Evolutionary conservation across 53 echinoderm and acorn worm genomes (phyloP), one percentile per base, ranked within the genome.

Genomic region (Echinometra lucunter): DNA sequence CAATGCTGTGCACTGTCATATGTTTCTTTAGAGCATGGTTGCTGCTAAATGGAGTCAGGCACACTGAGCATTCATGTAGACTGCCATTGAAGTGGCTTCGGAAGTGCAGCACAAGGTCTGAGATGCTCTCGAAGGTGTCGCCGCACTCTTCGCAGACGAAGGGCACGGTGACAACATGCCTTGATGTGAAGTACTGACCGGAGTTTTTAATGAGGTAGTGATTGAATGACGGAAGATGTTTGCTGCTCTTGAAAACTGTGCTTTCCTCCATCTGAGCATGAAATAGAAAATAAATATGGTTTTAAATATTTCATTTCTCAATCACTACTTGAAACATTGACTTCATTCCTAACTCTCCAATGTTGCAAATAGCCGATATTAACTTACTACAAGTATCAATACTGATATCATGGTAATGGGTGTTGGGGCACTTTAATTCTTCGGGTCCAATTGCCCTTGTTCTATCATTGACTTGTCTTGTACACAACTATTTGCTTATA

Each of bases 201-300:
- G 92, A 92, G 92, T 92, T 92, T 58, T 92, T 92, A 69, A 69
- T 92, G 69, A 92, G 92, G 92, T 92, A 92, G 69, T 57, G 90
- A 37, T 92, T 72, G 69, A 92, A 25, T 45, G 92, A 42, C 6
- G 47, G 72, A 27, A 44, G 27, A 45, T 92, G 47, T 6, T 92
- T 92, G 69, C 30, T 23, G 66, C 35, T 37, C 58, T 66, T 66
- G 13, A 56, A 57, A 55, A 55, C 53, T n/a, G 15, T 28, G 55
- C 30, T 55, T 32, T 53, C 56, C 53, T 49, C 28, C 88, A 88
- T 34, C 88, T 53, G 56, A 42, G 42, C 32, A 72, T 35, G 35
- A 40, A 42, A 63, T 21, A 63, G 16, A 63, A 5, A 63, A 63
- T 63, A 3, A 63, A 63, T 21, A 1, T 19, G 21, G 7, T 56